Evolutionary conservation across 2,888 invertebrate genomes (phyloP).

Genomic region (Ceriagrion tenellum): DNA sequence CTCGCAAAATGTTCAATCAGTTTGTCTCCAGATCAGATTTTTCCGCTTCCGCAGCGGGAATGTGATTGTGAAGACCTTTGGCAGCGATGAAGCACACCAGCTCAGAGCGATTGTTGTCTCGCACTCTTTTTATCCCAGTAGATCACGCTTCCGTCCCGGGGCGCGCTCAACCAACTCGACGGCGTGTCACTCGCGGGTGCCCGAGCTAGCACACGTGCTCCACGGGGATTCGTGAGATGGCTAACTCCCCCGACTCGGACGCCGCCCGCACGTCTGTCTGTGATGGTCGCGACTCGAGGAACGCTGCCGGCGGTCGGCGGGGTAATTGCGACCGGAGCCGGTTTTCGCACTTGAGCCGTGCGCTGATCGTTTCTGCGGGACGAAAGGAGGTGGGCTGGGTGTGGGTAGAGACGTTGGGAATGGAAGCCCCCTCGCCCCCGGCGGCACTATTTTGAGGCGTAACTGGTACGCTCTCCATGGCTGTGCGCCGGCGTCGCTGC

Average conservation of each 20-base stretch:
- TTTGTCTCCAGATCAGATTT: too few species aligned
- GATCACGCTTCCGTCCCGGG: background rate
- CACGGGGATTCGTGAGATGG: background rate
- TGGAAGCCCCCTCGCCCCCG: background rate
- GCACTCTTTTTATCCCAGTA: background rate
- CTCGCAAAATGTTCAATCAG: too few species aligned
- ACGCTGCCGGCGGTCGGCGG: background rate
- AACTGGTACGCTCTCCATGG: slow-evolving; percentile 29
- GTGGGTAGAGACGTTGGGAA: background rate
- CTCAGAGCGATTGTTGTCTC: background rate
- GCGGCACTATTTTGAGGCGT: slow-evolving; percentile 27
- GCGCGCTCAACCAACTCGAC: background rate
- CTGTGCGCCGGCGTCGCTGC: background rate
- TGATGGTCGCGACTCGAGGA: background rate
- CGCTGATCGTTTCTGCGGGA: background rate
- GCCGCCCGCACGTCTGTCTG: background rate
- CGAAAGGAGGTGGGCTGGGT: background rate
- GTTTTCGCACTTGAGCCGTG: slow-evolving; percentile 6
- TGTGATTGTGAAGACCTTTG: background rate
- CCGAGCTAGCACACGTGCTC: background rate
- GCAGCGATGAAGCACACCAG: too few species aligned
- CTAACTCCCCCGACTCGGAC: background rate
- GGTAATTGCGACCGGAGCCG: background rate
- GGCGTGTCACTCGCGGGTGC: background rate
- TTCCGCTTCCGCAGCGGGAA: too few species aligned